Conservation (phyloP, 2,113 vertebrate genomes). For the Oceanodroma tethys region DNA sequence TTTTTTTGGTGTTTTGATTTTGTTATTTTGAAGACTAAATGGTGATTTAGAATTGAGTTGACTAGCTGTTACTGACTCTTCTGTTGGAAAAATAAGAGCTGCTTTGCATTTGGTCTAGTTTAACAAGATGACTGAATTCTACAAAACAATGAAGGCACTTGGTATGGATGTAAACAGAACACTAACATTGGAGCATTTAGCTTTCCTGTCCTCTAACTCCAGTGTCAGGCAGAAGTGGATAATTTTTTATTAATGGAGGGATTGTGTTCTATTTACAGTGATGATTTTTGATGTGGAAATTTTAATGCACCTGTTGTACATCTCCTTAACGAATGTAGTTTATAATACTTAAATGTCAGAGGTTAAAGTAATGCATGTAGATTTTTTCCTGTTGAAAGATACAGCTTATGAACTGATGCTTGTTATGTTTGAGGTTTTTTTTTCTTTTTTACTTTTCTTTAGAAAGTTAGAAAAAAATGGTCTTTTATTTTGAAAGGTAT, state of each 20-base stretch:
- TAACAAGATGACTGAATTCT: slow-evolving; percentile 43
- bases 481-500: slow-evolving; percentile 61
- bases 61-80: not conserved
- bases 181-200: slow-evolving; percentile 35
- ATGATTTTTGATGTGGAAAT: slow-evolving; percentile 7
- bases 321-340: not conserved
- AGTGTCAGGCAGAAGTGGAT: slow-evolving; percentile 9
- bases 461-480: slow-evolving; percentile 36
- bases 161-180: slow-evolving; percentile 38
- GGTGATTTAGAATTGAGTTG: slow-evolving; percentile 18
- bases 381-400: not conserved
- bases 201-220: slow-evolving; percentile 26
- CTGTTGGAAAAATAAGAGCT: slow-evolving; percentile 38
- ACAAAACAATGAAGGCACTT: slow-evolving; percentile 48
- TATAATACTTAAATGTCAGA: not conserved
- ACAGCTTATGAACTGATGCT: not conserved
- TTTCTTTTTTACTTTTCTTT: not conserved
- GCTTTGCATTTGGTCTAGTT: slow-evolving; percentile 60
- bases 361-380: not conserved
- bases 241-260: not conserved
- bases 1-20: not conserved
- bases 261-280: slow-evolving; percentile 13
- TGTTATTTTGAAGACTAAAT: slow-evolving; percentile 11
- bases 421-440: not conserved
- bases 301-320: slow-evolving; percentile 27